Evolutionary conservation across 2,113 vertebrate species (phyloP).

Genomic region (Nannospalax galili): DNA sequence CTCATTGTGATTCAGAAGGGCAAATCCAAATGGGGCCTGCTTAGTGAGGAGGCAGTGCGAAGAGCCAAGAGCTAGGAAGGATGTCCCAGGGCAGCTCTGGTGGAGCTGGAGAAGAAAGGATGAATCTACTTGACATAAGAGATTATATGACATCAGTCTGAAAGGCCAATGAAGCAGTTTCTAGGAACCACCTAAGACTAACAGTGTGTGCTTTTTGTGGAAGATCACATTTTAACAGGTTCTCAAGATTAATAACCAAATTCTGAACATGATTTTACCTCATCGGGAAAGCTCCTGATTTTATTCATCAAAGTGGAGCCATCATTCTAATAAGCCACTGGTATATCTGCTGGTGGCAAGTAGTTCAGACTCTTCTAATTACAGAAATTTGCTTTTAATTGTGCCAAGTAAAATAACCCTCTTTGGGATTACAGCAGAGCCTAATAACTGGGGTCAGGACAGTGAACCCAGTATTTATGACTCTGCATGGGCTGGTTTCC

Average conservation of each 20-base stretch:
- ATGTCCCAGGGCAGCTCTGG: not conserved
- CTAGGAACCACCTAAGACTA: not conserved
- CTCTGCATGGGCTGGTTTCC: not conserved
- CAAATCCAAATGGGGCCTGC: not conserved
- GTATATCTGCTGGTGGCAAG: not conserved
- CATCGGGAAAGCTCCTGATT: not conserved
- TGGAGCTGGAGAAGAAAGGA: not conserved
- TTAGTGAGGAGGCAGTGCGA: not conserved
- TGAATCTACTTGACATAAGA: not conserved
- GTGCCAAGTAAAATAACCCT: slow-evolving; percentile 7
- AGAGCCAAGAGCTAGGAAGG: not conserved
- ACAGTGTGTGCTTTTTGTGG: not conserved
- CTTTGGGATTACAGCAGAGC: not conserved
- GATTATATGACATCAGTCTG: not conserved
- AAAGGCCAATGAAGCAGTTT: not conserved
- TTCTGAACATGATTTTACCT: slow-evolving; percentile 23
- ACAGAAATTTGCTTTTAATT: slow-evolving; percentile 49
- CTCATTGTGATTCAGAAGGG: not conserved
- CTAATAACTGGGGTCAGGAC: not conserved
- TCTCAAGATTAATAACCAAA: not conserved
- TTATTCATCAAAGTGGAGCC: not conserved
- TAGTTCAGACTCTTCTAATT: not conserved
- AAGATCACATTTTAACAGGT: not conserved
- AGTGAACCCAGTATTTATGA: not conserved
- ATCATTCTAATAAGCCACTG: not conserved